These are phyloP conservation scores for Acrocephalus arundinaceus DNA, from an alignment of 2,113 vertebrate species.

Conservation along the genomic window DNA sequence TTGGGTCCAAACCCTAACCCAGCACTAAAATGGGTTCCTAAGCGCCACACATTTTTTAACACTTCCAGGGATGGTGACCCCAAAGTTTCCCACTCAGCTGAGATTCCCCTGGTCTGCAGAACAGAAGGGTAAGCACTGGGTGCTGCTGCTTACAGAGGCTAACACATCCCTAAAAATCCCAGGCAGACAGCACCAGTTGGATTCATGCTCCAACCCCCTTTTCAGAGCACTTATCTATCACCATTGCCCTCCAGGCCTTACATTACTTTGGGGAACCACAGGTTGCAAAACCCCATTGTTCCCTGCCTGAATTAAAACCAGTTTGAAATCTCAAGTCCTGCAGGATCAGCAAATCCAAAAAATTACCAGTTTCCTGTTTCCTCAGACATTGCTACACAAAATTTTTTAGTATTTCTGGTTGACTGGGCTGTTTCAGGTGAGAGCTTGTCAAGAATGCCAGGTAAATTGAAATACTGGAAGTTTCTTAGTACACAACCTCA, in stretches of 20 bases:
- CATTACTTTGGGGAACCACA: not conserved
- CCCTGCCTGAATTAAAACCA: not conserved
- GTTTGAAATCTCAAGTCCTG: not conserved
- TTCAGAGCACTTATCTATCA: not conserved
- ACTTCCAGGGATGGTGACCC: not conserved
- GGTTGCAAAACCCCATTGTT: not conserved
- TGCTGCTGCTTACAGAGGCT: not conserved
- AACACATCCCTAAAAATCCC: not conserved
- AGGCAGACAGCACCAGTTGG: not conserved
- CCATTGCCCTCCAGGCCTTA: not conserved
- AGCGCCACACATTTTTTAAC: not conserved
- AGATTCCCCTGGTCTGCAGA: not conserved
- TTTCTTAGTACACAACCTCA: not conserved
- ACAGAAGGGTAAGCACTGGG: not conserved
- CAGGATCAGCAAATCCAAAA: not conserved
- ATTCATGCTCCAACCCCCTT: not conserved
- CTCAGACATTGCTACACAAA: rapidly evolving
- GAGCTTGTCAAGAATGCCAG: not conserved
- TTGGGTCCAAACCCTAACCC: not conserved
- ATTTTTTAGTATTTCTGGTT: not conserved
- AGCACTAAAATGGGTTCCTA: rapidly evolving
- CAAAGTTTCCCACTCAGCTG: not conserved
- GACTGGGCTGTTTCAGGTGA: not conserved
- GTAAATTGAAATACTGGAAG: not conserved
- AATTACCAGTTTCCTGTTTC: not conserved